Evolutionary conservation across 2,888 invertebrate species (phyloP).

Genomic region (Frankliniella intonsa): DNA sequence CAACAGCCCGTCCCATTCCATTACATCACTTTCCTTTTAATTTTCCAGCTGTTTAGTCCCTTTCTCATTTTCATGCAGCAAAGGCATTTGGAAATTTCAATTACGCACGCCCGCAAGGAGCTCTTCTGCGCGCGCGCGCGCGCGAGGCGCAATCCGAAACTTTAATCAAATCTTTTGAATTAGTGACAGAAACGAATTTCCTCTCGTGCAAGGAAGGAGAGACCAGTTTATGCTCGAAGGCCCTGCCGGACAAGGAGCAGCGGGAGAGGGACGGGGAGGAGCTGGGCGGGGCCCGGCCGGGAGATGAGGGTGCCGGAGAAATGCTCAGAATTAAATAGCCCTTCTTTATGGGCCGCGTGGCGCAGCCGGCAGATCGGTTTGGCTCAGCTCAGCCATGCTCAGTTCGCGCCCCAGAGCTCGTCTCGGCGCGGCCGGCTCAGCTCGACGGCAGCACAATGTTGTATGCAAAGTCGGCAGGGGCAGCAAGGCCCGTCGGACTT

Average conservation of each 20-base stretch:
- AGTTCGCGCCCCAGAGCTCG: neutral
- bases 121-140: too few relatives aligned
- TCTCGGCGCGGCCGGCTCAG: neutral
- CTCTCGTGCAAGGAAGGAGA: neutral
- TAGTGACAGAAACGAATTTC: conserved; percentile 26
- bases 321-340: neutral
- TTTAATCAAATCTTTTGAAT: conserved; percentile 25
- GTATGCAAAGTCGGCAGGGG: neutral
- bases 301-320: neutral
- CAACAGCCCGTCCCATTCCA: neutral
- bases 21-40: conserved; percentile 9
- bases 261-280: neutral
- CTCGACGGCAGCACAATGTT: neutral
- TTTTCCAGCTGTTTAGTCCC: conserved; percentile 20
- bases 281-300: too few relatives aligned
- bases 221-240: neutral
- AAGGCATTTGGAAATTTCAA: conserved; percentile 23
- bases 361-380: neutral
- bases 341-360: conserved; percentile 18
- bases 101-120: neutral
- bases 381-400: neutral
- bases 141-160: neutral
- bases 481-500: neutral
- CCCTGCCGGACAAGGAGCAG: too few relatives aligned
- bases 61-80: conserved; percentile 12